phyloP scores from a whole-genome alignment of 1,140 invertebrate species.

The Orchesella cincta region DNA sequence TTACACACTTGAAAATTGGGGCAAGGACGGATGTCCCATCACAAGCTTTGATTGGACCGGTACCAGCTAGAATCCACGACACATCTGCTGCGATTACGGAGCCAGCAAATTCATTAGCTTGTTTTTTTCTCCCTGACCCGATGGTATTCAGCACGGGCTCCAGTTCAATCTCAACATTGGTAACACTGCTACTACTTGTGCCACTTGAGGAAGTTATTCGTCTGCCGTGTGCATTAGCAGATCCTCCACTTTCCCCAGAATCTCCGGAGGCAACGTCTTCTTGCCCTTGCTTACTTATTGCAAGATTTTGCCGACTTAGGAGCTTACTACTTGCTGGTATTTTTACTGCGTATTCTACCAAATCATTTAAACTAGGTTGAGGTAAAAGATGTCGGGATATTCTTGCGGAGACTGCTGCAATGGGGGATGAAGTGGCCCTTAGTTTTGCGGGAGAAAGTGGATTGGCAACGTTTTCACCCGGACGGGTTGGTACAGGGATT shows the following conservation, averaged over 20 bases:
- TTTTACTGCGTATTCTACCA: conserved; percentile 64
- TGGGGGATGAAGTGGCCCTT: conserved; percentile 51
- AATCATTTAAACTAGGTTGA: conserved; percentile 66
- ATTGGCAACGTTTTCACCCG: neutral
- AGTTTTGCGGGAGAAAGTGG: conserved; percentile 1
- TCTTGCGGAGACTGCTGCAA: conserved; percentile 61
- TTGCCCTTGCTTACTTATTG: conserved; percentile 42
- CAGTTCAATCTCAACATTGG: conserved; percentile 21
- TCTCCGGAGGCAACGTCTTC: neutral
- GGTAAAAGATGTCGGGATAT: conserved; percentile 69
- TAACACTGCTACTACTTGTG: conserved; percentile 11
- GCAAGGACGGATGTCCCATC: conserved; percentile 1
- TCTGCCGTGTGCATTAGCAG: neutral
- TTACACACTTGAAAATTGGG: neutral
- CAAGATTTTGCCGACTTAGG: conserved; percentile 54
- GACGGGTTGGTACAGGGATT: neutral
- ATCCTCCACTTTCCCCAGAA: conserved; percentile 18
- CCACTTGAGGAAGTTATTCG: conserved; percentile 3
- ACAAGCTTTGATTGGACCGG: conserved; percentile 57
- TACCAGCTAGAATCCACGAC: conserved; percentile 70
- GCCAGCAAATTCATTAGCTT: conserved; percentile 9
- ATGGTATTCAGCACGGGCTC: conserved; percentile 31
- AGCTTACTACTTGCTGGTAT: conserved; percentile 48
- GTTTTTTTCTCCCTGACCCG: conserved; percentile 31
- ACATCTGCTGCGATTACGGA: conserved; percentile 63